Evolutionary conservation across 2,797 vertebrate species (phyloP).

Genomic region (Anomalospiza imberbis): DNA sequence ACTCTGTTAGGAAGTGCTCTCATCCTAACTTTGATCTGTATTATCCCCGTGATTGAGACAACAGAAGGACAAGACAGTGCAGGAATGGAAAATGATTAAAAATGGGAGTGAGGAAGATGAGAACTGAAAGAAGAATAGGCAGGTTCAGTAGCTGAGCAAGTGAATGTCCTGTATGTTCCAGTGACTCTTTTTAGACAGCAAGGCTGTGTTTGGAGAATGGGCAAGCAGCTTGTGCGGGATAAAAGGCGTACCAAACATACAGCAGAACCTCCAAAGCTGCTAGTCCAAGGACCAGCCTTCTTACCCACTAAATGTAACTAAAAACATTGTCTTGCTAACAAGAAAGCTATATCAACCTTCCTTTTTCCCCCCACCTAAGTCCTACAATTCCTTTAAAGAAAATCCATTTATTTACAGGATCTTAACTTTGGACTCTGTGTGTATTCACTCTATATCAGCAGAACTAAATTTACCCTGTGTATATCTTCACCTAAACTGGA

Average conservation of each 20-base stretch:
- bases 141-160: background rate
- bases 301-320: background rate
- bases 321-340: background rate
- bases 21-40: background rate
- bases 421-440: background rate
- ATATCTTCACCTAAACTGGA: background rate
- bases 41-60: background rate
- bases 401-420: background rate
- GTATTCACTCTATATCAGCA: background rate
- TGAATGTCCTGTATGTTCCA: fast-evolving
- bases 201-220: background rate
- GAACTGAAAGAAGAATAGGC: background rate
- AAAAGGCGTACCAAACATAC: background rate
- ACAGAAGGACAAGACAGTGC: background rate
- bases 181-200: background rate
- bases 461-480: background rate
- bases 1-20: background rate
- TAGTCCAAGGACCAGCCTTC: background rate
- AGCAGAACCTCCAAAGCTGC: background rate
- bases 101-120: background rate
- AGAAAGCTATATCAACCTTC: background rate
- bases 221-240: background rate
- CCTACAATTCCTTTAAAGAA: background rate
- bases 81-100: background rate
- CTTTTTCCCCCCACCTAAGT: fast-evolving